These are phyloP conservation scores for Peromyscus aztecus DNA, from an alignment of 2,797 vertebrate genomes.

Conservation along the genomic window DNA sequence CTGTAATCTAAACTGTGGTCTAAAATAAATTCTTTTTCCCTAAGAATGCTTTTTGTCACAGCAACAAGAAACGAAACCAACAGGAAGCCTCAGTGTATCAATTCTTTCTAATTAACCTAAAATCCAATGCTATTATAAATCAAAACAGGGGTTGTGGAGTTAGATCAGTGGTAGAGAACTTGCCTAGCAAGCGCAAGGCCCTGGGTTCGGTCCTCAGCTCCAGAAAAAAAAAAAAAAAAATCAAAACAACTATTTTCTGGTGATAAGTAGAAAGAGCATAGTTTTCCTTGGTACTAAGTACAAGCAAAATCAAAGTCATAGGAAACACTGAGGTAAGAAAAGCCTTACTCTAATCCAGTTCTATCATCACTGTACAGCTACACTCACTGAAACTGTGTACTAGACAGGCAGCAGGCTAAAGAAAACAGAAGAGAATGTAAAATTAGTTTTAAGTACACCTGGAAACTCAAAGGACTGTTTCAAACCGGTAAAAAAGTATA, in stretches of 20 bases:
- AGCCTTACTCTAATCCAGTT: not conserved
- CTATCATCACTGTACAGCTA: not conserved
- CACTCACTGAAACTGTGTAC: constrained; percentile 2
- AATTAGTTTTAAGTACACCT: not conserved
- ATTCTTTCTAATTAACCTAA: constrained; percentile 42
- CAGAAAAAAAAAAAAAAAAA: not conserved
- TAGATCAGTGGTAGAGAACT: too few relatives aligned
- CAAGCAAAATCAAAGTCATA: not conserved
- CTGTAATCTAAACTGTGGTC: not conserved
- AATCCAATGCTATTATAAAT: constrained; percentile 37
- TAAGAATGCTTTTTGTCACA: not conserved
- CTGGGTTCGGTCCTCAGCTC: too few relatives aligned
- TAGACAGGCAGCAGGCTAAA: constrained; percentile 16
- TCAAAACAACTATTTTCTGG: constrained; percentile 32
- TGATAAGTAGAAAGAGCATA: not conserved
- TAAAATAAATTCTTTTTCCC: not conserved
- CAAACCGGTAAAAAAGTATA: not conserved
- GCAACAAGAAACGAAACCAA: not conserved
- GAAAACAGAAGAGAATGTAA: not conserved
- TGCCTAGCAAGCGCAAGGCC: too few relatives aligned
- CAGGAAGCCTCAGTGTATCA: not conserved
- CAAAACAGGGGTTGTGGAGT: not conserved
- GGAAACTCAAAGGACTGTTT: not conserved
- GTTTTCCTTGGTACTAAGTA: not conserved
- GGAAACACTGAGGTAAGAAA: constrained; percentile 38